phyloP scores from a whole-genome alignment of 2,113 vertebrate genomes.

The Limnothrissa miodon region DNA sequence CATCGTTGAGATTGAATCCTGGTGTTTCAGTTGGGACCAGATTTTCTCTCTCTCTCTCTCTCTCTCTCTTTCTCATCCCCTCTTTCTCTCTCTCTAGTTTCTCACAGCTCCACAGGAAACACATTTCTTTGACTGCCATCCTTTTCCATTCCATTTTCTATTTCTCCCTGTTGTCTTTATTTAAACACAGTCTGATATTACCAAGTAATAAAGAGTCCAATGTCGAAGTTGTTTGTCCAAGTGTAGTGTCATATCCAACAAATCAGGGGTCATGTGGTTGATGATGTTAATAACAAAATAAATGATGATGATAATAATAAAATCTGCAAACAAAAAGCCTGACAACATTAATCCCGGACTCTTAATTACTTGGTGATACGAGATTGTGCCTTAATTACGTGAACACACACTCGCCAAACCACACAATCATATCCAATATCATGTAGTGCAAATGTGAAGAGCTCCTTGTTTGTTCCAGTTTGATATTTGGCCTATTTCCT shows the following conservation, averaged over 20 bases:
- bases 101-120: not conserved
- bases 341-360: no score
- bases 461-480: not conserved
- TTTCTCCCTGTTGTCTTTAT: not conserved
- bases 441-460: not conserved
- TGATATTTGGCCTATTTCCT: not conserved
- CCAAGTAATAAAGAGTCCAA: no score
- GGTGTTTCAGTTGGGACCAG: slow-evolving; percentile 6
- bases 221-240: no score
- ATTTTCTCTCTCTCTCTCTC: not conserved
- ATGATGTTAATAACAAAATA: no score
- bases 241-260: no score
- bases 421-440: not conserved
- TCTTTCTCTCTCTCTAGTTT: not conserved
- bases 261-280: no score
- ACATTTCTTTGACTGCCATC: not conserved
- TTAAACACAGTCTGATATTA: no score
- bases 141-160: not conserved
- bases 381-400: no score
- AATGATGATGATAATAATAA: no score
- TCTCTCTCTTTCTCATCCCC: not conserved
- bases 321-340: no score
- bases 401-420: not conserved
- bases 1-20: slow-evolving; percentile 23
- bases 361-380: no score